Conservation (phyloP, 2,797 vertebrate species). For the Melanotaenia parkinsoni region DNA sequence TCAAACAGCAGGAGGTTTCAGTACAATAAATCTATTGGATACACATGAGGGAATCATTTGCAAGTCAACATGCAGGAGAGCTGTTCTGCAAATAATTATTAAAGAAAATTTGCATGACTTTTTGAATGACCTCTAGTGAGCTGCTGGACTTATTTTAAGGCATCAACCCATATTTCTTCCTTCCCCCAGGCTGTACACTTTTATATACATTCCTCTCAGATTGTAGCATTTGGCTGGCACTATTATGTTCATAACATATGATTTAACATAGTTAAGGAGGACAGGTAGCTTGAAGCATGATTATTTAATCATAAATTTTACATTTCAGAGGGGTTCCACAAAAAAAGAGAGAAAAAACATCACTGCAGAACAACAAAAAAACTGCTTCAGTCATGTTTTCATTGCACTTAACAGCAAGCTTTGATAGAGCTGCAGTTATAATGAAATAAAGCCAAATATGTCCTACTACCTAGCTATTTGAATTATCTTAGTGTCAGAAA, state of each 20-base stretch:
- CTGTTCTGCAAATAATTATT: constrained; percentile 7
- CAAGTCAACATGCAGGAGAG: background rate
- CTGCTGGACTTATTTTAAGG: constrained; percentile 24
- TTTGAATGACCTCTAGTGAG: constrained; percentile 18
- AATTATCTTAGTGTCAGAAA: background rate
- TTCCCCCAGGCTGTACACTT: constrained; percentile 18
- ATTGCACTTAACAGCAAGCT: background rate
- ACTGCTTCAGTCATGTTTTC: too few relatives aligned
- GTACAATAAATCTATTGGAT: constrained; percentile 9
- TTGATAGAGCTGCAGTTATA: background rate
- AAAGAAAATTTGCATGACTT: constrained; percentile 6
- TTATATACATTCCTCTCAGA: constrained; percentile 6
- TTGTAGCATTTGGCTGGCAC: constrained; percentile 24
- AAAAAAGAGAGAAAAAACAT: constrained; percentile 4
- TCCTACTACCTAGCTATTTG: too few relatives aligned
- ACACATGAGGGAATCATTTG: constrained; percentile 6
- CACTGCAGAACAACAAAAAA: background rate
- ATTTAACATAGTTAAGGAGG: constrained; percentile 24
- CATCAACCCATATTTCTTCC: constrained; percentile 23
- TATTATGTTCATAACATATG: constrained; percentile 15
- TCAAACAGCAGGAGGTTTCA: constrained; percentile 5
- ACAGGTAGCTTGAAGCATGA: background rate
- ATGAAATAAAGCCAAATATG: background rate
- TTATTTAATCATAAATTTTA: constrained; percentile 16
- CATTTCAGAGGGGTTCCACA: constrained; percentile 5